Base-by-base conservation (phyloP, 2,113 vertebrate genomes). In the Notarius quadriscutis region DNA sequence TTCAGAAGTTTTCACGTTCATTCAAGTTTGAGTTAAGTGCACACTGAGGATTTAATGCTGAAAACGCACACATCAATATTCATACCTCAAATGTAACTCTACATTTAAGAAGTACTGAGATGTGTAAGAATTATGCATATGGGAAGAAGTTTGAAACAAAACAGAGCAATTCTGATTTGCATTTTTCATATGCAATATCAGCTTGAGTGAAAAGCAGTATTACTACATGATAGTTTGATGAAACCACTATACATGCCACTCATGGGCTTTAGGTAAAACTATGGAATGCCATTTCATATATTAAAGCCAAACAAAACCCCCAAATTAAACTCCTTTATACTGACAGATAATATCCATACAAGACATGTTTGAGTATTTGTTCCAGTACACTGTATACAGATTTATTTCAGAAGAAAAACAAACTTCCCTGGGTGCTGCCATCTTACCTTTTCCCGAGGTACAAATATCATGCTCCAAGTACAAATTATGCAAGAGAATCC, bases 11-110 rank as follows among this genome's bases (percentile, higher is more conserved):
- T 41, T 41, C 41, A 41, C 2, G 34, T 41, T 41, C 22, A 62
- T 81, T 41, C 30, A 60, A 7, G 55, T 55, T 41, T 79, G 75
- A 4, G 50, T n/a, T 81, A 81, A 81, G 78, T 81, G 79, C 79
- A 81, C 57, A 60, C 2, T 62, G 6, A 25, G 55, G 57, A 11
- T 41, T 81, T 5, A 60, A 81, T 60, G 79, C 30, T 6, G 3
- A 60, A 81, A 81, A 34, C 11, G 57, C 57, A 60, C 57, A 81
- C 55, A 81, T 62, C 30, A 30, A 34, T 81, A 41, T 60, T 41
- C 57, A 81, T 4, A 81, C 57, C 30, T 60, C 30, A 60, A 81
- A 22, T 1, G 18, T 34, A 34, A 20, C 27, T 30, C 48, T 5
- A 53, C 48, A 77, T 1, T 34, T 34, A 20, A 79, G 5, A 77